Conservation (phyloP, 2,113 vertebrate genomes). For the Periophthalmodon schlosseri region DNA sequence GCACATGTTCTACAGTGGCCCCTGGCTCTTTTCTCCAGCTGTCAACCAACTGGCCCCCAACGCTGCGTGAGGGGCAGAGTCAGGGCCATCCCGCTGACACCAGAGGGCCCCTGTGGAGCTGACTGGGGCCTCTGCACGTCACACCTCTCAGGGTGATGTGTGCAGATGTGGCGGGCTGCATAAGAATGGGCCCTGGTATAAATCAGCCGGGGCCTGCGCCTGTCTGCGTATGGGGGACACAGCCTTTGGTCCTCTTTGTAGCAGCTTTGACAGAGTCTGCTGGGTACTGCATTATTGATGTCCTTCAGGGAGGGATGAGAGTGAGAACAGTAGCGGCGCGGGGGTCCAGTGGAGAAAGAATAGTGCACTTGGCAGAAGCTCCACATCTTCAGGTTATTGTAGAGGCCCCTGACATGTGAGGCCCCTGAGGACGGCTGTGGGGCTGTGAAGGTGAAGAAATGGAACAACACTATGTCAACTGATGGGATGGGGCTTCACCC, state of each 20-base stretch:
- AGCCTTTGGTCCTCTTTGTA: slow-evolving; percentile 33
- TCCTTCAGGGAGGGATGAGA: slow-evolving; percentile 65
- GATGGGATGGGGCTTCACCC: neutral
- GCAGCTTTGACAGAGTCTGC: slow-evolving; percentile 35
- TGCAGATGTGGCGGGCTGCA: slow-evolving; percentile 71
- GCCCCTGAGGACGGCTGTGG: slow-evolving; percentile 24
- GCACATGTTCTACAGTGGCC: slow-evolving; percentile 52
- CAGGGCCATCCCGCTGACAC: slow-evolving; percentile 55
- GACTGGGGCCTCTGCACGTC: slow-evolving; percentile 53
- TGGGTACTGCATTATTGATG: slow-evolving; percentile 75
- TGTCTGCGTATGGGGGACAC: slow-evolving; percentile 27
- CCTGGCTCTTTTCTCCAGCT: slow-evolving; percentile 40
- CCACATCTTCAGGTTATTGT: slow-evolving; percentile 26
- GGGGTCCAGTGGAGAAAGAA: slow-evolving; percentile 29
- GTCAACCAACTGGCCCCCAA: slow-evolving; percentile 41
- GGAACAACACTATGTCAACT: neutral
- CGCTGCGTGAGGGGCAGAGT: slow-evolving; percentile 47
- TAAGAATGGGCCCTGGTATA: slow-evolving; percentile 69
- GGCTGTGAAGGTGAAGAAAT: slow-evolving; percentile 1
- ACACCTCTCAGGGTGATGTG: slow-evolving; percentile 67
- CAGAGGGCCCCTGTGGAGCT: slow-evolving; percentile 40
- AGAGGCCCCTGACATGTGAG: slow-evolving; percentile 58
- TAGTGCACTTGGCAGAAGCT: slow-evolving; percentile 34
- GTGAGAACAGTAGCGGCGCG: slow-evolving; percentile 54
- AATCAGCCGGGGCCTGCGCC: slow-evolving; percentile 58